phyloP scores from a whole-genome alignment of 2,888 invertebrate species.

The Boloria euphrosyne region DNA sequence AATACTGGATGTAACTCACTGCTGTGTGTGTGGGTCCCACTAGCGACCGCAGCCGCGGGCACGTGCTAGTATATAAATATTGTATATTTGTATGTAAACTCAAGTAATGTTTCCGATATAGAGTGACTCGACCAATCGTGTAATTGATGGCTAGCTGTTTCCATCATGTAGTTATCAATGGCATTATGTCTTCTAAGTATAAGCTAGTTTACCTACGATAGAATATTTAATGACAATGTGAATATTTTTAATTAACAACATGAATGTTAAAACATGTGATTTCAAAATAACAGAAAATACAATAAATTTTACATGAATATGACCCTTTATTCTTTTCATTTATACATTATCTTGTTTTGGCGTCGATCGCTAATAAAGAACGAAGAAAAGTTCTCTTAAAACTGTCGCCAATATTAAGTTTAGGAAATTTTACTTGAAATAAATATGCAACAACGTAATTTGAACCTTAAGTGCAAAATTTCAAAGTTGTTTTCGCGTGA shows the following conservation, averaged over 20 bases:
- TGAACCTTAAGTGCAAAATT: no score
- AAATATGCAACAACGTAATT: no score
- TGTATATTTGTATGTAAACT: slow-evolving; percentile 80
- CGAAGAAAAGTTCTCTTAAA: no score
- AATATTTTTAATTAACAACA: slow-evolving; percentile 85
- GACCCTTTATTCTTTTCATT: slow-evolving; percentile 38
- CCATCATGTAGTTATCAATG: slow-evolving; percentile 76
- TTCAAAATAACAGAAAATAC: slow-evolving; percentile 84
- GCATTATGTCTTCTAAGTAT: slow-evolving; percentile 80
- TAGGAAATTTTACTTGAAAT: no score
- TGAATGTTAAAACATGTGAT: slow-evolving; percentile 84
- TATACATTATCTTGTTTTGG: background rate
- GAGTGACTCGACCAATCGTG: slow-evolving; percentile 79
- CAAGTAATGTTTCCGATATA: slow-evolving; percentile 70
- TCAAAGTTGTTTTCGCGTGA: no score
- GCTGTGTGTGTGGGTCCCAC: background rate
- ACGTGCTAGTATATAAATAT: slow-evolving; percentile 59
- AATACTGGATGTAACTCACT: background rate
- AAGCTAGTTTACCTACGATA: slow-evolving; percentile 83
- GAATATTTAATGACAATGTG: slow-evolving; percentile 85
- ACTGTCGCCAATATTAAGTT: no score
- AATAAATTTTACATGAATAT: slow-evolving; percentile 82
- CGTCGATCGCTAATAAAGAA: no score
- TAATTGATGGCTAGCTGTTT: slow-evolving; percentile 60
- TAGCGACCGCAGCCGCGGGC: slow-evolving; percentile 2